Base-by-base conservation (phyloP, 2,888 invertebrate species). In the Conomelus anceps region DNA sequence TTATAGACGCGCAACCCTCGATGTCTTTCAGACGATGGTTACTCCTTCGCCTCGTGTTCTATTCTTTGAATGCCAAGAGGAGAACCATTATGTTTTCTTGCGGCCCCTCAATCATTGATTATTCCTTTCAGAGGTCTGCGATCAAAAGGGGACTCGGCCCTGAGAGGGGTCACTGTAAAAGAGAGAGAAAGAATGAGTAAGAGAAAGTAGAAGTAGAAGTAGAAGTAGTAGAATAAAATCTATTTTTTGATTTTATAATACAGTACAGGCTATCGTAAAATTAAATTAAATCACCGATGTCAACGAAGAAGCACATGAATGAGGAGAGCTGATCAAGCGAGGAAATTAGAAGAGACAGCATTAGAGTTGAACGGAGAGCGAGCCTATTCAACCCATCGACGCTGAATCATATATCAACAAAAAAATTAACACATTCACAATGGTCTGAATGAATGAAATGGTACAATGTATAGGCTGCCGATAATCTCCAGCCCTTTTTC, bases 101-200 rank as follows among this genome's bases (percentile, higher is more conserved):
- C n/a, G n/a, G 13, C 63, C 63, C 63, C 63, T 63, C 63, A 3
- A 63, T 63, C 63, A 63, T 63, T 63, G 63, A 63, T 63, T 63
- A 63, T 63, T 63, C 63, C 63, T 63, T 63, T 63, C 63, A 63
- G n/a, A 63, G 63, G n/a, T n/a, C n/a, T n/a, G n/a, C n/a, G n/a
- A 63, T n/a, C 63, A n/a, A 63, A 63, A 63, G 63, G 63, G 34
- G 63, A n/a, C 63, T 63, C n/a, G 63, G 63, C 63, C 63, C n/a
- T 63, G 63, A 63, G n/a, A 63, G n/a, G 63, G 34, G 89, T 89
- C 89, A 87, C 23, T 22, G n/a, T 20, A 7, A n/a, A 34, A 88
- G 41, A 24, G 22, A 23, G 24, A 86, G 22, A 23, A 23, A 23
- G 86, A n/a, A 23, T 22, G 87, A 87, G 87, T 87, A 29, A 87